Evolutionary conservation across 2,797 vertebrate species (phyloP), one percentile per base, ranked within the genome.

Genomic region (Spondyliosoma cantharus): DNA sequence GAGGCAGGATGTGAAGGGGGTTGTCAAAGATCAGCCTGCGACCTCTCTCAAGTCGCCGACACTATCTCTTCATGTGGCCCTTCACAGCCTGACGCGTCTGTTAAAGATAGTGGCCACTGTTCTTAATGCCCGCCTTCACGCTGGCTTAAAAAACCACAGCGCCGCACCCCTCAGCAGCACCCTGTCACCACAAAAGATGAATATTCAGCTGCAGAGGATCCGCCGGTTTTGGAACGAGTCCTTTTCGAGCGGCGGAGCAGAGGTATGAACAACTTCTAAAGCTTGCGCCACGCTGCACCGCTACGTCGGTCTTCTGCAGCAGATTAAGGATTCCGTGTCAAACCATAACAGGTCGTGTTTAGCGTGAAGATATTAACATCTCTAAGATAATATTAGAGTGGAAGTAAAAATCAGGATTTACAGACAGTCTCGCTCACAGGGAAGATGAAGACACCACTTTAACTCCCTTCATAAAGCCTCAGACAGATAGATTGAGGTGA

Each of bases 11-110:
- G 78, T 70, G 66, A 81, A 37, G 32, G 73, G 49, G 46, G 74
- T 37, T 80, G 80, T 78, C 86, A 61, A 74, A 77, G 87, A 87
- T 81, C 88, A 74, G 77, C 8, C 16, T 24, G 69, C 83, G 87
- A 90, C 82, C 81, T 73, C 37, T 53, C 82, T 74, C 48, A 27
- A 85, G 71, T 45, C 42, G 62, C 48, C 82, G 79, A 84, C 78
- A 70, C 83, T 66, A 73, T 85, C 86, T 85, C 67, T 71, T 73
- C 74, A 78, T 71, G 74, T 68, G 75, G 78, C 74, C 74, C 71
- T 76, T 88, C 62, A 82, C 77, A 86, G 70, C 59, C 71, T 57
- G 83, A 71, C 79, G 70, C 79, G 71, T 77, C 62, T 52, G 56
- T 61, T 80, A 75, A 65, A 54, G 66, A 79, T 64, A 73, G 64